Base-by-base conservation (phyloP, 37 sponge, comb jelly and placozoan species). In the Amphimedon queenslandica region DNA sequence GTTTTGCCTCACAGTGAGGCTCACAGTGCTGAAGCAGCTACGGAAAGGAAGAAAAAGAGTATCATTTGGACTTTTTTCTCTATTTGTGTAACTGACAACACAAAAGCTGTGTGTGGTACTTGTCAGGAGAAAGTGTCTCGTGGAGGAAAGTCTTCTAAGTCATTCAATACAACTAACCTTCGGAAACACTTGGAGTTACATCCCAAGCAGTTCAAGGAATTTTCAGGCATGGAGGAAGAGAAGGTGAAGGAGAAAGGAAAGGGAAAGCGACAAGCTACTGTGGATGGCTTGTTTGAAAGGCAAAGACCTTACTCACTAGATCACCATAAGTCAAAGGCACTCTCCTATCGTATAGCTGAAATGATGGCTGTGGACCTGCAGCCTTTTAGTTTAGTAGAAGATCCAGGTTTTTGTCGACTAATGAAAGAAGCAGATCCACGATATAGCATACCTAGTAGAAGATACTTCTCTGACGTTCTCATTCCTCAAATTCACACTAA, bases 391-490 rank as follows among this genome's bases (percentile, higher is more conserved):
- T 51, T 81, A 25, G 74, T 81, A 18, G 74, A 81, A 27, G 66
- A 81, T 37, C 5, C 21, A 6, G 79, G 79, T 23, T 78, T 78
- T 55, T 67, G 25, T 21, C 43, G 57, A 8, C 56, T 78, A 10
- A 69, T 78, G 18, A n/a, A 37, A 66, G 37, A 66, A 36, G 37
- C 35, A 35, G 33, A 36, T 32, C 37, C 73, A 34, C 37, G 74
- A 63, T 81, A 81, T 37, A 35, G 43, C 32, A 23, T 81, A 21
- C 74, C 82, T 63, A 81, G 82, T 55, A 72, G 82, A 80, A 70
- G 67, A 27, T 57, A 80, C 28, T 58, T 73, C 25, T 60, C 72
- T 8, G 74, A 81, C 21, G 32, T n/a, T 63, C 10, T 72, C 20
- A 25, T 80, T 23, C 64, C 73, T 39, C 1, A 35, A 21, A 61